These are phyloP conservation scores for Leptocoma aspasia DNA, from an alignment of 2,113 vertebrate species.

Conservation along the genomic window DNA sequence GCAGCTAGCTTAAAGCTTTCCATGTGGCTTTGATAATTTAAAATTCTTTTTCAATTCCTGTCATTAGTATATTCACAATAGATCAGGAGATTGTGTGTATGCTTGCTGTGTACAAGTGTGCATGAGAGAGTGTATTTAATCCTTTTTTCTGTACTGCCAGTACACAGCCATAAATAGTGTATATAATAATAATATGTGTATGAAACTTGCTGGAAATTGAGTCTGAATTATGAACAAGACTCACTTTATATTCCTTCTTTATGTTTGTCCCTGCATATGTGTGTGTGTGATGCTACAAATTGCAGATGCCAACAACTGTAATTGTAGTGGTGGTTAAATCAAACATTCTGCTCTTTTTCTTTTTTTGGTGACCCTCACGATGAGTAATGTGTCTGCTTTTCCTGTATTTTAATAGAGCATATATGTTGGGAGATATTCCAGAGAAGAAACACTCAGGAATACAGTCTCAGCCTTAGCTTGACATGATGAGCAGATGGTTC, in stretches of 20 bases:
- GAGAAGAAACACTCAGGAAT: not conserved
- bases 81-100: not conserved
- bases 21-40: not conserved
- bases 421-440: not conserved
- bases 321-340: not conserved
- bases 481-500: not conserved
- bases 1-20: not conserved
- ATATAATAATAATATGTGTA: not conserved
- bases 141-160: not conserved
- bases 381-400: not conserved
- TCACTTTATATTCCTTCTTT: not conserved
- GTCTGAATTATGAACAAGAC: not conserved
- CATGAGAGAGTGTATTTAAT: not conserved
- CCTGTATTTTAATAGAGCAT: not conserved
- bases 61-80: not conserved
- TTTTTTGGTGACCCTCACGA: not conserved
- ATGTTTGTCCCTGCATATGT: not conserved
- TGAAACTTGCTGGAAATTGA: constrained; percentile 1
- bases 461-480: not conserved
- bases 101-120: not conserved
- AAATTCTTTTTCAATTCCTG: not conserved
- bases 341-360: not conserved
- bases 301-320: not conserved
- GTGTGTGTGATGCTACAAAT: not conserved
- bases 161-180: not conserved